Evolutionary conservation across 2,888 invertebrate species (phyloP).

Genomic region (Gryllus longicercus): DNA sequence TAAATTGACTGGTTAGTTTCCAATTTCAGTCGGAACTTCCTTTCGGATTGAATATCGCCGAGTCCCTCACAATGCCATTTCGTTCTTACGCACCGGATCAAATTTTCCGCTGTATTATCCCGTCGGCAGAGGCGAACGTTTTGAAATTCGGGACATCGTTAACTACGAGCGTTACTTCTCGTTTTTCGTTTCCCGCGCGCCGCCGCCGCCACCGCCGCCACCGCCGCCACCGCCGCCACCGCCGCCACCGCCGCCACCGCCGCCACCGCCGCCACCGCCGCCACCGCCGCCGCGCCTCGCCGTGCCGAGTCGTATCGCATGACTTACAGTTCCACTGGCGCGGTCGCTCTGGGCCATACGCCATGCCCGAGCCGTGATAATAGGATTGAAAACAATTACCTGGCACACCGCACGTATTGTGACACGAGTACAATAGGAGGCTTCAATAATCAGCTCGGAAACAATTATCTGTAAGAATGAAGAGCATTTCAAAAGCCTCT

Average conservation of each 20-base stretch:
- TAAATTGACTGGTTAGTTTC: conserved; percentile 17
- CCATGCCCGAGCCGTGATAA: not conserved
- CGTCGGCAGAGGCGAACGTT: not conserved
- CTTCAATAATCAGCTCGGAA: conserved; percentile 17
- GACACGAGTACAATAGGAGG: not conserved
- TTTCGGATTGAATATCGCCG: not conserved
- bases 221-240: not conserved
- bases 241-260: not conserved
- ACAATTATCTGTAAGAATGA: conserved; percentile 7
- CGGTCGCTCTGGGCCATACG: not conserved
- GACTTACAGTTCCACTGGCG: conserved; percentile 2
- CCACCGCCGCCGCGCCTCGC: too few relatives aligned
- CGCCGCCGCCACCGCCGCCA: not conserved
- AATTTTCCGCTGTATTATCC: not conserved
- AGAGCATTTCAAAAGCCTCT: not conserved
- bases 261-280: not conserved
- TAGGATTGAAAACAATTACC: conserved; percentile 9
- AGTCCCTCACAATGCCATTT: not conserved
- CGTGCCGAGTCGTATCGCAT: not conserved
- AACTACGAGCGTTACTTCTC: not conserved
- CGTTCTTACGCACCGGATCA: not conserved
- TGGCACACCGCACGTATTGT: conserved; percentile 8
- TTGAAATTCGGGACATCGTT: not conserved
- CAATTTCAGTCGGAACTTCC: not conserved
- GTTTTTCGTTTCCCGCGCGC: not conserved